Evolutionary conservation across 2,113 vertebrate species (phyloP).

Genomic region (Pongo abelii): DNA sequence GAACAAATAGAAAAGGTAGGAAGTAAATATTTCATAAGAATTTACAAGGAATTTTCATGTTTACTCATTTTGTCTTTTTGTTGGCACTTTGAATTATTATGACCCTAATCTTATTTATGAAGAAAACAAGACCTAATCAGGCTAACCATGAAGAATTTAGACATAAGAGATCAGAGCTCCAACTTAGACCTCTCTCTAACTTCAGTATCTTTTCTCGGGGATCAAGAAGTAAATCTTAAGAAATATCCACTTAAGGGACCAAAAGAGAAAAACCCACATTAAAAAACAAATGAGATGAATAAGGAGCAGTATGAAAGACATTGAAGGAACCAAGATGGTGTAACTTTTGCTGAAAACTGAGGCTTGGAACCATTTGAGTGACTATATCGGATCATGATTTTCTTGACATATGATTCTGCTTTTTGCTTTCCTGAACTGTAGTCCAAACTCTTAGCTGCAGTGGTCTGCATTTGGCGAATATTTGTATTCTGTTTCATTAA

Average conservation of each 20-base stretch:
- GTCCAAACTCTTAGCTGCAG: neutral
- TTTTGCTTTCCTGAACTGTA: neutral
- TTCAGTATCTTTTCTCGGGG: neutral
- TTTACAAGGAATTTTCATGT: neutral
- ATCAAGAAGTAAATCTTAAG: slow-evolving; percentile 39
- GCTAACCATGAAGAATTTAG: neutral
- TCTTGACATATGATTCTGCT: neutral
- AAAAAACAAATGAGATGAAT: neutral
- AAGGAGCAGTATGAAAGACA: neutral
- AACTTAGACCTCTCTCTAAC: slow-evolving; percentile 3
- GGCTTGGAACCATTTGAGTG: neutral
- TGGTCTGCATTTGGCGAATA: neutral
- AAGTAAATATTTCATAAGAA: neutral
- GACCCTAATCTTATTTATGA: neutral
- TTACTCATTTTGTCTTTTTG: neutral
- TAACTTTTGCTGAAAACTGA: neutral
- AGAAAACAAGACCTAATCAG: neutral
- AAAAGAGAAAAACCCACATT: neutral
- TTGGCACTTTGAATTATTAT: neutral
- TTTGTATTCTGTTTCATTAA: neutral
- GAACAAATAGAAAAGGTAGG: neutral
- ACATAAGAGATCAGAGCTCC: neutral
- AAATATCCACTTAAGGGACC: neutral
- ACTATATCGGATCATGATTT: neutral
- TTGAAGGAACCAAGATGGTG: neutral